Conservation (phyloP, 2,888 invertebrate species). For the Noctua comes region DNA sequence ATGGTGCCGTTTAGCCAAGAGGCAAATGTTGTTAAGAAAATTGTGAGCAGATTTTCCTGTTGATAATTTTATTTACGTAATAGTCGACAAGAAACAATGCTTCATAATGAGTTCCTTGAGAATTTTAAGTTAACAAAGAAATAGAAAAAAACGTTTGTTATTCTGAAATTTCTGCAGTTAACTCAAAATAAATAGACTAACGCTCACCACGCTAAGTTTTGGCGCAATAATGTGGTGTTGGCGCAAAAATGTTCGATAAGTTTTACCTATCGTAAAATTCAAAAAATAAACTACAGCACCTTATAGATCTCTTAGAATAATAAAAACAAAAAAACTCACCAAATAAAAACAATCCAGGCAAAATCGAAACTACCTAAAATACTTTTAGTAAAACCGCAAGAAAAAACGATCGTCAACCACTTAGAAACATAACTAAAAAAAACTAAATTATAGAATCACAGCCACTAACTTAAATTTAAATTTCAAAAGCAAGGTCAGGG, state of each 20-base stretch:
- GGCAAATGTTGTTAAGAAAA: not conserved
- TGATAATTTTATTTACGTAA: not conserved
- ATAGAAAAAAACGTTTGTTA: not conserved
- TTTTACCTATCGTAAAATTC: not conserved
- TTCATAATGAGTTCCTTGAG: not conserved
- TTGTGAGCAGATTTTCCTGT: slow-evolving; percentile 3
- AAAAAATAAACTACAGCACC: not conserved
- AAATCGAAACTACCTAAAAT: not conserved
- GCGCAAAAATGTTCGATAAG: no score
- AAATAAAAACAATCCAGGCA: slow-evolving; percentile 26
- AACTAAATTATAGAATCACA: not conserved
- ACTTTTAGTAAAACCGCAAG: not conserved
- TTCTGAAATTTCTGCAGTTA: not conserved
- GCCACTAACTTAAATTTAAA: not conserved
- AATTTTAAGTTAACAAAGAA: not conserved
- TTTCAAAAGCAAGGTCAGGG: not conserved
- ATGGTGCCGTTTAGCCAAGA: not conserved
- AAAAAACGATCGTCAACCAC: slow-evolving; percentile 1
- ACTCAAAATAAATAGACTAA: not conserved
- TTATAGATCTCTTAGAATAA: not conserved
- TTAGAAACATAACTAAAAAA: not conserved
- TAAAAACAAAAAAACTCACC: slow-evolving; percentile 27
- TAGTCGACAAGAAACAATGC: not conserved
- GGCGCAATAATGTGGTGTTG: not conserved
- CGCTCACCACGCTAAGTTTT: not conserved